Base-by-base conservation (phyloP, 2,888 invertebrate species). In the Macaria notata region DNA sequence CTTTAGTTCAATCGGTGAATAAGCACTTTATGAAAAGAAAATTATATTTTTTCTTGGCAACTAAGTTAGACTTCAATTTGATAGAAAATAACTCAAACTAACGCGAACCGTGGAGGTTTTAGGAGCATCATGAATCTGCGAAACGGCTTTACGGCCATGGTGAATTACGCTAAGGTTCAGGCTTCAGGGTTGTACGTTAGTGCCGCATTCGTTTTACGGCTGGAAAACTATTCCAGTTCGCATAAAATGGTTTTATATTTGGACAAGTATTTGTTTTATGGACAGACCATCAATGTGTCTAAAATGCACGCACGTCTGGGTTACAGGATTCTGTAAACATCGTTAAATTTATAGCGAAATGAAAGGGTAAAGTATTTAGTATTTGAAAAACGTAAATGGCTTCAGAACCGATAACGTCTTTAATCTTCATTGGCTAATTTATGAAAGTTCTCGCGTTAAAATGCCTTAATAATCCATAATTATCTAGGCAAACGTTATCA, bases 151-250 rank as follows among this genome's bases (percentile, higher is more conserved):
- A 54, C 51, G 54, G 55, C 59, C 42, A 48, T 48, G 48, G 31
- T 47, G 49, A 59, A 59, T 56, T 52, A 49, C 54, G 56, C 41
- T 46, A 56, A 55, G 51, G 54, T 59, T 62, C 39, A 61, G 45
- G 55, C 56, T 56, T 50, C 42, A 46, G 42, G n/a, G 39, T 8
- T 39, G 3, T 8, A 49, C n/a, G 59, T 60, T 62, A 64, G 49
- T 53, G 43, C 47, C 45, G 54, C 63, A 63, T 64, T 63, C 50
- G 64, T 62, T 66, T 66, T 63, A 64, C 48, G 55, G 46, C 62
- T 56, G 56, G 56, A 59, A 56, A 66, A 63, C 60, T 66, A 63
- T 62, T 57, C 46, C 31, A 46, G 53, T 51, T 38, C 19, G 49
- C 55, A 56, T 63, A 56, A 63, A 65, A 59, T 41, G 33, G 19